Base-by-base conservation (phyloP, 1,140 invertebrate genomes). In the Drosophila truncata region DNA sequence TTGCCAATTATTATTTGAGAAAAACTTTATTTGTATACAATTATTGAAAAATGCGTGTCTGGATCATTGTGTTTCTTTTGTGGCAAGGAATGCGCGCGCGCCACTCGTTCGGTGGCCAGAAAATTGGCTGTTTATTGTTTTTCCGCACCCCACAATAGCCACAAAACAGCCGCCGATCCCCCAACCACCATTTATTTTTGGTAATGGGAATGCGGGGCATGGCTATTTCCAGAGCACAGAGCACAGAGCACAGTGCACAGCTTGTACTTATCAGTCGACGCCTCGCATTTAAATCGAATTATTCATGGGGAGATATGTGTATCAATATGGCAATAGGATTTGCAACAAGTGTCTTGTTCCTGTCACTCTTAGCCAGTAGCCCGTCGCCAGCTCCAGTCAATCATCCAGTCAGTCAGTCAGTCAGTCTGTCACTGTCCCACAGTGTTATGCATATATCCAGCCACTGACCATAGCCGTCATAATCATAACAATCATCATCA, bases 221-320 rank as follows among this genome's bases (percentile, higher is more conserved):
- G 71, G 64, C 82, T 90, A 91, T 91, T 90, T 91, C 65, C 60
- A 81, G 85, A 54, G 47, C 70, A 42, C 46, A 81, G 85, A 54
- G 47, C 70, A 42, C 46, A 4, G 46, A n/a, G 46, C 16, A 31
- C 31, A 14, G 49, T 33, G 50, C 55, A 52, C 81, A 82, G 83
- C 67, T 73, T 87, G 80, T 63, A 63, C 52, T 64, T 87, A 87
- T 87, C 83, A 82, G 78, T 87, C 83, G 76, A 52, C 75, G 82
- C 63, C 61, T 69, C 31, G 52, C 61, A 81, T 76, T 74, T 74
- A 75, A 80, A 83, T 78, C 71, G 71, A 81, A 90, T 85, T 78
- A 75, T 90, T 90, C 57, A 70, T 37, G 47, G 54, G 23, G 25
- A 42, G 50, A 47, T 82, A 47, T 41, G 47, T 49, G 14, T 59